Evolutionary conservation across 2,888 invertebrate genomes (phyloP), one percentile per base, ranked within the genome.

Genomic region (Xylota segnis): DNA sequence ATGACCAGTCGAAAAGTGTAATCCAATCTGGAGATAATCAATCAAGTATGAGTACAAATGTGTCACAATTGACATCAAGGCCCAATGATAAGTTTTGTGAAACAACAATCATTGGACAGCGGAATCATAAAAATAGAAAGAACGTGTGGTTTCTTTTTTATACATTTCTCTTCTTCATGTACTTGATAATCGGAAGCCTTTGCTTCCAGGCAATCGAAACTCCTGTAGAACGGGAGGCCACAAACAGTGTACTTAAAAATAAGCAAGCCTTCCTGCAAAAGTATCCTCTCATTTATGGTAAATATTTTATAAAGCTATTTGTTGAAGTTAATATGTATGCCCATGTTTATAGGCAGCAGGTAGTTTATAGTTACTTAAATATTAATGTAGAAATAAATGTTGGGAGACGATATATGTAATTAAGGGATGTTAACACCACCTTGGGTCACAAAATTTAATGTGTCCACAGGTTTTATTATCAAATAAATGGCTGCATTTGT

Each of bases 121-220:
- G 83, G 43, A 74, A 79, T 10, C 70, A 37, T 9, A 4, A 70
- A 9, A 75, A 86, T 16, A 88, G 83, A 23, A 83, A 88, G 58
- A 87, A 89, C 45, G 66, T 88, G 58, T 87, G 91, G 83, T 89
- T 94, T 65, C 93, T 94, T 83, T 89, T 94, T 23, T 95, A 94
- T 89, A 89, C 95, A 4, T 66, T 94, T 4, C 94, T 95, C 88
- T 96, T 95, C 90, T 87, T 94, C 5, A 90, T 93, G 52, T 96
- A 95, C 91, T 91, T 96, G 89, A 92, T 94, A 18, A 92, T 94
- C 72, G 96, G 96, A 0, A 95, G 95, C 0, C 88, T 94, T 79
- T 93, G 95, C 65, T 96, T 96, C 90, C 94, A 94, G 43, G 92
- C 94, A 12, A 91, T 96, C 84, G 96, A 96, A 91, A 93, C 93